Conservation (phyloP, 2,797 vertebrate genomes). For the Sebastes aleutianus region DNA sequence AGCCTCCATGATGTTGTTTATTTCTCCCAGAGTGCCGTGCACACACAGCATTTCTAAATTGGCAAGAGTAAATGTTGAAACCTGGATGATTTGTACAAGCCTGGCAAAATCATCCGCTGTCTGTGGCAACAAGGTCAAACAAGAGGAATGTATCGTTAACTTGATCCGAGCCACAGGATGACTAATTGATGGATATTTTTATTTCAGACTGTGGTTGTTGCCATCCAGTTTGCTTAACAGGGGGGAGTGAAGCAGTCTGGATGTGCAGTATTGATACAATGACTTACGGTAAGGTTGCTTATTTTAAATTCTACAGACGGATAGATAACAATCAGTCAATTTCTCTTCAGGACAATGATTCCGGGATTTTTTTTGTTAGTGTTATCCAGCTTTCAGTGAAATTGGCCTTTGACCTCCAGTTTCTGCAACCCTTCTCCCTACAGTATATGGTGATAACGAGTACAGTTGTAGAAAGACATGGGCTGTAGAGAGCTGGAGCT, state of each 20-base stretch:
- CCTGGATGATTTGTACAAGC: conserved; percentile 48
- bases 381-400: conserved; percentile 25
- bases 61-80: conserved; percentile 51
- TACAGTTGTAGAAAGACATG: conserved; percentile 29
- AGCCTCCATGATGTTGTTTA: conserved; percentile 53
- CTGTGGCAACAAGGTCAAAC: conserved; percentile 55
- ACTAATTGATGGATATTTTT: conserved; percentile 49
- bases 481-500: conserved; percentile 55
- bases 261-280: conserved; percentile 1
- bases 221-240: background rate
- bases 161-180: conserved; percentile 10
- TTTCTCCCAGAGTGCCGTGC: conserved; percentile 49
- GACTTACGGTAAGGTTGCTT: background rate
- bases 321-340: conserved; percentile 15
- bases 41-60: conserved; percentile 60
- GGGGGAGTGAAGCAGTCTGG: background rate
- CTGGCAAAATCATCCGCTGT: conserved; percentile 40
- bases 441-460: conserved; percentile 9
- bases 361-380: background rate
- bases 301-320: conserved; percentile 12
- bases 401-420: conserved; percentile 30
- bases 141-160: conserved; percentile 32
- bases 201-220: conserved; percentile 27
- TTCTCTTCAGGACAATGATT: conserved; percentile 17
- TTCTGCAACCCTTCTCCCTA: conserved; percentile 1